phyloP scores from a whole-genome alignment of 1,140 invertebrate species.

The Bombyx mandarina region DNA sequence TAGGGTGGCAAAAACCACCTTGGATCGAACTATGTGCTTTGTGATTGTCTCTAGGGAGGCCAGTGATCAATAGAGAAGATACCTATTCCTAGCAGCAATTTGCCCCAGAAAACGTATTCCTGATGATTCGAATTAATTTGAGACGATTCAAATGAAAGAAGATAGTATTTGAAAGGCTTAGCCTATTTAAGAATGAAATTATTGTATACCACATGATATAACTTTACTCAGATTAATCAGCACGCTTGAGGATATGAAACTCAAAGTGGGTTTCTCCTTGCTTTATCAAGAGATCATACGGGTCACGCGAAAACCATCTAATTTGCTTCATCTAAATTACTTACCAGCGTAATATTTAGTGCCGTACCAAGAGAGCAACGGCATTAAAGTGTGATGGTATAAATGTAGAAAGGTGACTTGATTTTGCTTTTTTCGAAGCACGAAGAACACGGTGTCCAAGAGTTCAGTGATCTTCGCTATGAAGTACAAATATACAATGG shows the following conservation, averaged over 20 bases:
- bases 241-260: neutral
- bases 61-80: no score
- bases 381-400: constrained; percentile 78
- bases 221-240: neutral
- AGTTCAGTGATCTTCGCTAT: constrained; percentile 76
- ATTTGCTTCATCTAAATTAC: constrained; percentile 21
- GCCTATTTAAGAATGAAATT: neutral
- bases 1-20: no score
- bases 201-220: neutral
- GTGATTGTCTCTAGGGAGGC: no score
- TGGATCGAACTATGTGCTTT: no score
- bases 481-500: constrained; percentile 71
- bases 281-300: neutral
- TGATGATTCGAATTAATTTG: no score
- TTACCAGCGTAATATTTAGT: constrained; percentile 43
- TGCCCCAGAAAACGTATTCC: no score
- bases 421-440: constrained; percentile 81
- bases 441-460: constrained; percentile 79
- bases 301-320: constrained; percentile 6
- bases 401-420: constrained; percentile 82
- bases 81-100: no score
- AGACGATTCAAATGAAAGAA: no score
- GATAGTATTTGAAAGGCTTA: neutral
- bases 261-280: neutral
- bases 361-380: constrained; percentile 59